Evolutionary conservation across 2,113 vertebrate genomes (phyloP).

Genomic region (Onychorhynchus coronatus): DNA sequence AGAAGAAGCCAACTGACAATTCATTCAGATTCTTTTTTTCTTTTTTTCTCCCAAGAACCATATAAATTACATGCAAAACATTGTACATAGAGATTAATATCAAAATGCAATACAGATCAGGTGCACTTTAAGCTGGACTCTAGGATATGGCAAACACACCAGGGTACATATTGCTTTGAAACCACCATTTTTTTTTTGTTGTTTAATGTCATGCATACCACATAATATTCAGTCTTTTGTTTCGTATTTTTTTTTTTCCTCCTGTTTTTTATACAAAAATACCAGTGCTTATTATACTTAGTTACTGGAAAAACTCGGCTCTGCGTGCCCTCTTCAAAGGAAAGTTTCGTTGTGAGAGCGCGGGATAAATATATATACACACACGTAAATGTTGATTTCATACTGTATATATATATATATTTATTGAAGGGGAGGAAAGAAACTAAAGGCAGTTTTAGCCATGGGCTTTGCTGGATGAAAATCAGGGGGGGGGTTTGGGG

Average conservation of each 20-base stretch:
- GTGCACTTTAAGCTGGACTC: constrained; percentile 71
- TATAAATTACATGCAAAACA: constrained; percentile 84
- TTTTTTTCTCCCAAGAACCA: constrained; percentile 63
- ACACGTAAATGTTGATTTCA: constrained; percentile 45
- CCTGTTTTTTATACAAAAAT: constrained; percentile 78
- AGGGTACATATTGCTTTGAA: constrained; percentile 70
- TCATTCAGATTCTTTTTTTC: neutral
- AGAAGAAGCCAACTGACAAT: constrained; percentile 52
- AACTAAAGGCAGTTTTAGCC: constrained; percentile 57
- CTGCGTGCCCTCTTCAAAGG: constrained; percentile 63
- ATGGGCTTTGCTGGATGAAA: constrained; percentile 35
- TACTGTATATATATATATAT: constrained; percentile 71
- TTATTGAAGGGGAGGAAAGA: constrained; percentile 52
- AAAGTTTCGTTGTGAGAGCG: constrained; percentile 42
- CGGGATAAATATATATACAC: constrained; percentile 68
- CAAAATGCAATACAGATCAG: constrained; percentile 76
- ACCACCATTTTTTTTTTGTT: constrained; percentile 54
- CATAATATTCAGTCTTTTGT: constrained; percentile 69
- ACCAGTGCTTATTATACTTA: constrained; percentile 77
- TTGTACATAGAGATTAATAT: constrained; percentile 80
- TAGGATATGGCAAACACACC: constrained; percentile 71
- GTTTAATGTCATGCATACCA: constrained; percentile 77
- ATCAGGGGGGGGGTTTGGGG: neutral
- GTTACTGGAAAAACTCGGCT: constrained; percentile 56
- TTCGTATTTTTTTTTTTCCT: constrained; percentile 32